Percentiles rank a stretch among this genome's conserved stretches.
Evolutionary conservation across 1,140 invertebrate genomes (phyloP).

Genomic region (Lithobius niger): DNA sequence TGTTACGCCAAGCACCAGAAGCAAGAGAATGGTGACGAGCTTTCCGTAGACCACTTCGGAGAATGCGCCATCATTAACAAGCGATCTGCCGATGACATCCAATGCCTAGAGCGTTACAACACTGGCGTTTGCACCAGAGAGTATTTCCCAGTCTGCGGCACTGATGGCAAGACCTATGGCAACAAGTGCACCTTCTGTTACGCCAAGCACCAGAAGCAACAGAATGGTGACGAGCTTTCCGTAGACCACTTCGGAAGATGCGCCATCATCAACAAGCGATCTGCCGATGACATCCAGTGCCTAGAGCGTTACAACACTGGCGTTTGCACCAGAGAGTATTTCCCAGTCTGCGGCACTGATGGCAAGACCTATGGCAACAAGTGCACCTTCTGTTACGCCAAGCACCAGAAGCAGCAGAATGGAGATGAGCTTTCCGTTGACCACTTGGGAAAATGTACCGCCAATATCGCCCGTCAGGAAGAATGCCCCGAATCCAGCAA

Average conservation of each 20-base stretch:
- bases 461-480: too few relatives aligned
- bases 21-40: too few relatives aligned
- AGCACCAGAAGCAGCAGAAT: background rate
- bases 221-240: background rate
- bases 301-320: background rate
- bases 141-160: constrained; percentile 68
- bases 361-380: too few relatives aligned
- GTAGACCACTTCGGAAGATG: too few relatives aligned
- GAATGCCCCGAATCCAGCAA: background rate
- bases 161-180: constrained; percentile 69
- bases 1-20: too few relatives aligned
- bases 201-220: constrained; percentile 46
- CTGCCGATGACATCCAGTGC: too few relatives aligned
- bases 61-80: too few relatives aligned
- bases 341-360: too few relatives aligned
- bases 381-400: constrained; percentile 1
- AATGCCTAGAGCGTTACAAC: background rate
- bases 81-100: too few relatives aligned
- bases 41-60: too few relatives aligned
- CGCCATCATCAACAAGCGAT: too few relatives aligned
- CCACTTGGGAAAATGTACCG: constrained; percentile 13
- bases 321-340: too few relatives aligned
- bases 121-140: constrained; percentile 62
- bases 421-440: background rate
- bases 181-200: constrained; percentile 67